Evolutionary conservation across 1,140 invertebrate species (phyloP).

Genomic region (Bicyclus anynana): DNA sequence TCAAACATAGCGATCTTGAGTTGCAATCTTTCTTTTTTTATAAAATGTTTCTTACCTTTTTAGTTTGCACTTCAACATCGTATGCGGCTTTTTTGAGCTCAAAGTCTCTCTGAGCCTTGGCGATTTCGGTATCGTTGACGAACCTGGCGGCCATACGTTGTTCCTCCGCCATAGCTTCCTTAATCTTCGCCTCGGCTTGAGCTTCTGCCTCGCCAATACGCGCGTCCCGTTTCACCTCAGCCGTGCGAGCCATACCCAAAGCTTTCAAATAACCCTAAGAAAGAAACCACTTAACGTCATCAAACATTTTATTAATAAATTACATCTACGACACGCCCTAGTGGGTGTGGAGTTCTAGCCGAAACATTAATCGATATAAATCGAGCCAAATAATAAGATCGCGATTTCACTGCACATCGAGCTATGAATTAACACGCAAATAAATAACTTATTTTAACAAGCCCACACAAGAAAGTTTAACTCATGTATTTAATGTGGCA

Average conservation of each 20-base stretch:
- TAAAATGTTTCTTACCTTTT: too few species aligned
- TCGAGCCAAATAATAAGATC: background rate
- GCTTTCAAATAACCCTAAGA: conserved; percentile 94
- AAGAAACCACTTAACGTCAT: conserved; percentile 2
- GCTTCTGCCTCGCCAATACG: conserved; percentile 98
- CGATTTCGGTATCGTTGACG: conserved; percentile 97
- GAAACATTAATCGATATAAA: background rate
- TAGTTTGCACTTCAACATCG: conserved; percentile 97
- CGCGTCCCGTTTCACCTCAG: conserved; percentile 97
- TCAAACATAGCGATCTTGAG: too few species aligned
- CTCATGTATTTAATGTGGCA: too few species aligned
- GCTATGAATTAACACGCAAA: too few species aligned
- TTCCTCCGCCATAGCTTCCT: conserved; percentile 97
- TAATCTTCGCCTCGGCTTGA: conserved; percentile 89
- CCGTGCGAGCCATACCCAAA: conserved; percentile 96
- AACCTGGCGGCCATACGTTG: conserved; percentile 94
- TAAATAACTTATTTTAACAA: too few species aligned
- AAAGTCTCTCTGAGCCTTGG: conserved; percentile 97
- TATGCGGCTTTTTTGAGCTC: conserved; percentile 98
- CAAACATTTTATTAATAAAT: background rate
- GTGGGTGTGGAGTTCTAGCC: background rate
- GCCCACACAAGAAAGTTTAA: too few species aligned
- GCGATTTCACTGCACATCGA: too few species aligned
- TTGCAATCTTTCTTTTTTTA: too few species aligned
- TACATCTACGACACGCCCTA: background rate